phyloP scores from a whole-genome alignment of 2,113 vertebrate species.

The Callospermophilus lateralis region DNA sequence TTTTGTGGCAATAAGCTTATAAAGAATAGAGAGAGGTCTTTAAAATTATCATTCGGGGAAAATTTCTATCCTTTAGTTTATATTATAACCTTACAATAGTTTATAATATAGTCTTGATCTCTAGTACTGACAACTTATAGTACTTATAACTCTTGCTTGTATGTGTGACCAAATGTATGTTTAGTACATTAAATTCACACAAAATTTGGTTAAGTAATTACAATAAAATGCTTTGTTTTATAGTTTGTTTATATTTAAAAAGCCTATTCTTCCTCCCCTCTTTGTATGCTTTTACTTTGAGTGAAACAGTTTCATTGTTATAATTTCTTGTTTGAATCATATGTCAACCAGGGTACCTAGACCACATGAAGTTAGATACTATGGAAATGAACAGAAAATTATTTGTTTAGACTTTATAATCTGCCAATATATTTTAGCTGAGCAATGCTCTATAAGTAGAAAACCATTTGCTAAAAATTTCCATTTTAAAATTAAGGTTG shows the following conservation, averaged over 20 bases:
- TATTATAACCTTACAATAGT: not conserved
- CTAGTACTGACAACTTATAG: not conserved
- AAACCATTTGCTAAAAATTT: not conserved
- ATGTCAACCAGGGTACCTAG: not conserved
- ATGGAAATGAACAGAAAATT: not conserved
- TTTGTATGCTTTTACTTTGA: not conserved
- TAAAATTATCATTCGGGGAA: not conserved
- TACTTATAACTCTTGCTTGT: not conserved
- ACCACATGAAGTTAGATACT: not conserved
- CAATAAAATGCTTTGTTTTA: not conserved
- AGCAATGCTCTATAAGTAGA: not conserved
- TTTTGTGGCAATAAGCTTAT: not conserved
- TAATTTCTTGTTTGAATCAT: not conserved
- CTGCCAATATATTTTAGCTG: not conserved
- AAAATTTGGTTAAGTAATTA: not conserved
- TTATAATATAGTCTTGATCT: not conserved
- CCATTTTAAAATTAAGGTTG: not conserved
- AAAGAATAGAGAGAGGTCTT: not conserved
- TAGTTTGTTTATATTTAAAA: not conserved
- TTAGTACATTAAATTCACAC: not conserved
- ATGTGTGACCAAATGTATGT: not conserved
- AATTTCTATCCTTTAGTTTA: not conserved
- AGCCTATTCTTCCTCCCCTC: not conserved
- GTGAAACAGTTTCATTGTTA: not conserved
- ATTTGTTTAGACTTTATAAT: not conserved